Evolutionary conservation across 1,140 invertebrate species (phyloP).

Genomic region (Lucilia sericata): DNA sequence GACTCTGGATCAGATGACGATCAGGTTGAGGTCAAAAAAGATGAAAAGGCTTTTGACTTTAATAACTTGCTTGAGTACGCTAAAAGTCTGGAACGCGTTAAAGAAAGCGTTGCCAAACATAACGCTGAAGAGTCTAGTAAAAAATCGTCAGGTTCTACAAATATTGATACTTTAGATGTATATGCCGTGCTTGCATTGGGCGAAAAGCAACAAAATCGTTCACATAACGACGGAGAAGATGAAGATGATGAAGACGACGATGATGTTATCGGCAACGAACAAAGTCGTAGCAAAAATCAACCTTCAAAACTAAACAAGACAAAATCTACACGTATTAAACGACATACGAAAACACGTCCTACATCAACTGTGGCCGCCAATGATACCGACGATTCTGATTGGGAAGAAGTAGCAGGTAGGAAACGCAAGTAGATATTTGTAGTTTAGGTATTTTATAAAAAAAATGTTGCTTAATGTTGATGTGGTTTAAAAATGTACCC

Average conservation of each 20-base stretch:
- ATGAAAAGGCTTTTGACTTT: slow-evolving; percentile 62
- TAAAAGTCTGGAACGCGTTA: slow-evolving; percentile 64
- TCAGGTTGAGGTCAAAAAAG: slow-evolving; percentile 51
- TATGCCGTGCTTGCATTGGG: slow-evolving; percentile 68
- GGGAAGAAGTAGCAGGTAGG: slow-evolving; percentile 75
- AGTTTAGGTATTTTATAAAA: neutral
- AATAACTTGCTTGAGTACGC: slow-evolving; percentile 62
- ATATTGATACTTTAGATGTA: slow-evolving; percentile 61
- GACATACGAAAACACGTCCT: slow-evolving; percentile 61
- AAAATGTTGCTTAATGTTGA: slow-evolving; percentile 10
- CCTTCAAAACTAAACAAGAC: slow-evolving; percentile 60
- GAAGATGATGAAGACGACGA: slow-evolving; percentile 48
- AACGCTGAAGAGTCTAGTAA: slow-evolving; percentile 47
- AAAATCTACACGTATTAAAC: slow-evolving; percentile 62
- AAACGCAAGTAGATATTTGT: slow-evolving; percentile 62
- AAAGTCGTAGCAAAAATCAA: slow-evolving; percentile 47
- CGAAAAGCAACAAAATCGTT: slow-evolving; percentile 62
- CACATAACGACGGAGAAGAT: slow-evolving; percentile 47
- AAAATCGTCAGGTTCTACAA: slow-evolving; percentile 29
- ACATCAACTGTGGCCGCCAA: slow-evolving; percentile 54
- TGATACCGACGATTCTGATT: slow-evolving; percentile 74
- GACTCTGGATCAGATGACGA: slow-evolving; percentile 60
- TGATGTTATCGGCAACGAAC: slow-evolving; percentile 38
- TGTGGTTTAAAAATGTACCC: slow-evolving; percentile 42
- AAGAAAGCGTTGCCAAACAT: slow-evolving; percentile 57